Conservation (phyloP, 2,113 vertebrate species). For the Kryptolebias marmoratus region DNA sequence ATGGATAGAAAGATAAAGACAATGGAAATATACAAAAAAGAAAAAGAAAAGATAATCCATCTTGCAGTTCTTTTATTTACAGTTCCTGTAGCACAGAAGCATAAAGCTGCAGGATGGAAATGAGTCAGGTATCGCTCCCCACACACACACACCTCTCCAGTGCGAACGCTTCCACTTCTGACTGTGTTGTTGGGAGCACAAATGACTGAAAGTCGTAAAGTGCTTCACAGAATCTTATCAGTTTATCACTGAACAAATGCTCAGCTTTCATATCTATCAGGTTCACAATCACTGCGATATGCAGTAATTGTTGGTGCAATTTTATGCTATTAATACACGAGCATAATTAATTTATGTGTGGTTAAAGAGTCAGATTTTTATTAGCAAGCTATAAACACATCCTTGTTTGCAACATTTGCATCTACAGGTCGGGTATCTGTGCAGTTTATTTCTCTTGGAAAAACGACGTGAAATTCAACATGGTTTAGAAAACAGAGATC, state of each 20-base stretch:
- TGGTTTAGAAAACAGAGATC: too few species aligned
- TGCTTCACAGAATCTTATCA: background rate
- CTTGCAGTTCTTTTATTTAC: background rate
- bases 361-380: too few species aligned
- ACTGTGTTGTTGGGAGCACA: slow-evolving; percentile 2
- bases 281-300: background rate
- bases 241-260: background rate
- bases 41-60: background rate
- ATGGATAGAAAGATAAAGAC: slow-evolving; percentile 2
- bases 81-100: slow-evolving; percentile 1
- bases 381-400: too few species aligned
- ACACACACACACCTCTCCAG: slow-evolving; percentile 13
- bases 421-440: too few species aligned
- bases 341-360: too few species aligned
- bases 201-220: slow-evolving; percentile 1
- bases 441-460: too few species aligned
- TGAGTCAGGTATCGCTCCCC: slow-evolving; percentile 31
- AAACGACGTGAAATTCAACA: too few species aligned
- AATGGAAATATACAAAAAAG: background rate
- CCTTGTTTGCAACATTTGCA: too few species aligned
- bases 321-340: too few species aligned
- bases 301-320: background rate
- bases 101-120: slow-evolving; percentile 34
- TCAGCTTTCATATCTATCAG: background rate
- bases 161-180: slow-evolving; percentile 9